phyloP scores from a whole-genome alignment of 2,888 invertebrate genomes.

The Andricus quercusramuli region DNA sequence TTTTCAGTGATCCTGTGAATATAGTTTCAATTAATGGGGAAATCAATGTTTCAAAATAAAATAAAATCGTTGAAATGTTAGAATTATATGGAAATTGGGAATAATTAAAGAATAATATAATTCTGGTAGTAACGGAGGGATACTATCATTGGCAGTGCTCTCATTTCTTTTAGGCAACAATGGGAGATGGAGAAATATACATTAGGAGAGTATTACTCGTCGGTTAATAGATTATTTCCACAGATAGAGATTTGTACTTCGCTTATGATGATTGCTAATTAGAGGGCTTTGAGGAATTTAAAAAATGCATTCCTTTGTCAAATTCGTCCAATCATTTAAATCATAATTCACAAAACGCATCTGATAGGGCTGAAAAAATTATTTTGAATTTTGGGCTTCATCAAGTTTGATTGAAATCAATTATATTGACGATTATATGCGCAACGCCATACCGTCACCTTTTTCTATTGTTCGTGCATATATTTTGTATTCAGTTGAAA shows the following conservation, averaged over 20 bases:
- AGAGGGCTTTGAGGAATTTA: background rate
- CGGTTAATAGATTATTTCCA: background rate
- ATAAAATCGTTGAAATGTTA: background rate
- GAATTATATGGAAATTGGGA: background rate
- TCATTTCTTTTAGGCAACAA: background rate
- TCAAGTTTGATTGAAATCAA: background rate
- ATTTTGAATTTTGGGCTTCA: background rate
- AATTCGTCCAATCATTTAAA: background rate
- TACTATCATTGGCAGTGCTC: background rate
- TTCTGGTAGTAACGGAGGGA: background rate
- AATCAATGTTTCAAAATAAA: no score
- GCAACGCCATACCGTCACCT: background rate
- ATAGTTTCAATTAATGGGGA: background rate
- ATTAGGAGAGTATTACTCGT: background rate
- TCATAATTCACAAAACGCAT: background rate
- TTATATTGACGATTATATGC: background rate
- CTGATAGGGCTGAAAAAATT: accelerated
- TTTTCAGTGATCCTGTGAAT: no score
- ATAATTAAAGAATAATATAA: background rate
- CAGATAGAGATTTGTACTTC: background rate
- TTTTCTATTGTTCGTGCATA: background rate
- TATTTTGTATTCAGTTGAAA: background rate
- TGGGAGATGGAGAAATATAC: background rate
- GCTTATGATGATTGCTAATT: background rate
- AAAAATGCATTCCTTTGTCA: background rate